Conservation (phyloP, 2,113 vertebrate genomes). For the Clupea harengus region DNA sequence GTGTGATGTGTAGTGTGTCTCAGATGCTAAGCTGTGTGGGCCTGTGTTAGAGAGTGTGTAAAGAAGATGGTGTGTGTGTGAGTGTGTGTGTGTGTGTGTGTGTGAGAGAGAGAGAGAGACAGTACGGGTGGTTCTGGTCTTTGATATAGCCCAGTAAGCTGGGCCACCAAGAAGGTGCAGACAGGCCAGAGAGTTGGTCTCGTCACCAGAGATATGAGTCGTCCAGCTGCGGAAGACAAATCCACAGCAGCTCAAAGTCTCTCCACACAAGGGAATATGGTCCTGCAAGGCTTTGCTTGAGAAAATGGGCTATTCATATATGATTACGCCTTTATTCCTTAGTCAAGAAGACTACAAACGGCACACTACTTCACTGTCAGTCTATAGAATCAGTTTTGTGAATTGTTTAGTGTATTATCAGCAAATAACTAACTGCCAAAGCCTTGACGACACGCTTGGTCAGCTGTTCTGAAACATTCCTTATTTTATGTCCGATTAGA, state of each 20-base stretch:
- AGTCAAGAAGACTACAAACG: not conserved
- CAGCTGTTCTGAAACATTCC: not conserved
- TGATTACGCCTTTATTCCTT: not conserved
- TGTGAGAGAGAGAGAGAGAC: not conserved
- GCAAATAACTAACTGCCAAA: not conserved
- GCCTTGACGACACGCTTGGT: not conserved
- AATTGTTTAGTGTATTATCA: not conserved
- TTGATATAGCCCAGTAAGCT: not conserved
- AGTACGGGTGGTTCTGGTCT: not conserved
- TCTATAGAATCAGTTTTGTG: not conserved
- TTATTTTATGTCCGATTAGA: not conserved
- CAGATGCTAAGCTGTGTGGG: not conserved
- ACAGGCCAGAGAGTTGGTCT: not conserved
- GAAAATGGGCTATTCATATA: not conserved
- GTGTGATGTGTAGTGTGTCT: not conserved
- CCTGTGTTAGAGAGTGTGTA: no score
- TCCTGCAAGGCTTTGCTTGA: not conserved
- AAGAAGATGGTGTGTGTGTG: not conserved
- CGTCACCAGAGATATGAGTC: not conserved
- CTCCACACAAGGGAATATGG: not conserved
- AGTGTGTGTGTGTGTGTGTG: not conserved
- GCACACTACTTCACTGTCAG: no score
- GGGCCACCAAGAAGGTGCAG: not conserved
- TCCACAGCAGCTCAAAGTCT: not conserved
- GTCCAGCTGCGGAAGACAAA: not conserved